Evolutionary conservation across 1,140 invertebrate species (phyloP).

Genomic region (Drosophila oshimai): DNA sequence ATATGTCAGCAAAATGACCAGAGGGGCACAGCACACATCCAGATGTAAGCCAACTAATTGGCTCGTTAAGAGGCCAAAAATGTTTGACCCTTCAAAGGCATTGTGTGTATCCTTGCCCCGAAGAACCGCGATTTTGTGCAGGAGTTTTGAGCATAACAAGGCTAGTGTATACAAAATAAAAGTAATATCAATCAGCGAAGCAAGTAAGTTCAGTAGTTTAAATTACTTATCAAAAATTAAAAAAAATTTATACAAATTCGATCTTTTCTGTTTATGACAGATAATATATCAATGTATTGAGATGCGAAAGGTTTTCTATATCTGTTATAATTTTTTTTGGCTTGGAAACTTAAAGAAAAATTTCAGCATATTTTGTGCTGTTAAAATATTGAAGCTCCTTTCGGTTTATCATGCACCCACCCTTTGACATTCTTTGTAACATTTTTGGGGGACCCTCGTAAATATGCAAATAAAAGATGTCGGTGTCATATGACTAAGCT

Average conservation of each 20-base stretch:
- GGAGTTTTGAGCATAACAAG: no score
- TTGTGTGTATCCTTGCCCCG: neutral
- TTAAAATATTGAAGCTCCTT: neutral
- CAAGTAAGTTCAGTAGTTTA: no score
- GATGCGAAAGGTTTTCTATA: no score
- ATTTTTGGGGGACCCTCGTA: neutral
- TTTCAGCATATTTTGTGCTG: neutral
- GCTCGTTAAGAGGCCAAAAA: conserved; percentile 5
- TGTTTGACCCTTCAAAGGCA: neutral
- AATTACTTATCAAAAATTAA: no score
- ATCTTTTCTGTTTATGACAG: no score
- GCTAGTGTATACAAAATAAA: no score
- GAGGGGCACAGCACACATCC: neutral
- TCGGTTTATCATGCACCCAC: conserved; percentile 1
- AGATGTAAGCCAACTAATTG: conserved; percentile 21
- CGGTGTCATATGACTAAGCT: neutral
- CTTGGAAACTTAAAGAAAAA: no score
- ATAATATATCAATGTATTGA: no score
- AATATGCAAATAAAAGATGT: conserved; percentile 28
- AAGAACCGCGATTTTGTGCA: neutral
- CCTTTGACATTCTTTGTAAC: neutral
- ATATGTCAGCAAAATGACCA: conserved; percentile 1
- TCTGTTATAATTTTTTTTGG: no score
- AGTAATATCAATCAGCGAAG: no score
- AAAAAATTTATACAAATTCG: no score